A percentile compares a stretch with the other conserved stretches of the same genome.
phyloP scores from a whole-genome alignment of 2,888 invertebrate genomes.

The Noctua janthina region DNA sequence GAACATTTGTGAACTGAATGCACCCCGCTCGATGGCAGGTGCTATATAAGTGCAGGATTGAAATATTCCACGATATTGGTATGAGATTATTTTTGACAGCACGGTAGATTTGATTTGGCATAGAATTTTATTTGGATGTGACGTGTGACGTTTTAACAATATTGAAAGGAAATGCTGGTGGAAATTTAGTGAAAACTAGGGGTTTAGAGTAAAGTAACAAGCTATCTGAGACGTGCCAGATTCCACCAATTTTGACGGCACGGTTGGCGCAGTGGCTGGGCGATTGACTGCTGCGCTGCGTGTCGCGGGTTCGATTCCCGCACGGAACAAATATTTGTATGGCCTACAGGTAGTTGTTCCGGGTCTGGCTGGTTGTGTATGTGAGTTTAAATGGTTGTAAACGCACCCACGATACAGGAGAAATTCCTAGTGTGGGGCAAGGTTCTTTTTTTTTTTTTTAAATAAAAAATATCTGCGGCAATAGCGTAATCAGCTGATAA shows the following conservation, averaged over 20 bases:
- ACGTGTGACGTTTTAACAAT: conserved; percentile 1
- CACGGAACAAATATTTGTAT: too few relatives aligned
- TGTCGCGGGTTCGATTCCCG: too few relatives aligned
- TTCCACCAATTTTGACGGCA: too few relatives aligned
- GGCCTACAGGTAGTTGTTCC: too few relatives aligned
- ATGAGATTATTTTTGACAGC: conserved; percentile 45
- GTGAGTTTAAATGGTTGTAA: too few relatives aligned
- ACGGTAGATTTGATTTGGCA: conserved; percentile 30
- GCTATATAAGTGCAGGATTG: conserved; percentile 47
- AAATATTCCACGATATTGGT: conserved; percentile 54
- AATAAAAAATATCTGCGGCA: too few relatives aligned
- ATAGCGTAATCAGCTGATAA: neutral
- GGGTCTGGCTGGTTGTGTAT: too few relatives aligned
- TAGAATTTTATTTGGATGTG: conserved; percentile 29
- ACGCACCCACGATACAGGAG: too few relatives aligned
- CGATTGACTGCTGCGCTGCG: too few relatives aligned
- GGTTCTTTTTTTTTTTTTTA: too few relatives aligned
- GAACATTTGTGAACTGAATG: conserved; percentile 68
- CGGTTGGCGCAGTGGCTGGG: too few relatives aligned
- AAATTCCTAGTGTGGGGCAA: too few relatives aligned
- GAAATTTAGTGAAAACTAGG: neutral
- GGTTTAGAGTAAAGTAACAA: neutral
- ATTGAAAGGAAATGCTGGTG: neutral
- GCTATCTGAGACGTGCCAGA: neutral
- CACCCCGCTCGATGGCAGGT: conserved; percentile 41